Percentiles rank a stretch among this genome's conserved stretches.
Conservation (phyloP, 2,888 invertebrate species). For the Trachelus stipa region DNA sequence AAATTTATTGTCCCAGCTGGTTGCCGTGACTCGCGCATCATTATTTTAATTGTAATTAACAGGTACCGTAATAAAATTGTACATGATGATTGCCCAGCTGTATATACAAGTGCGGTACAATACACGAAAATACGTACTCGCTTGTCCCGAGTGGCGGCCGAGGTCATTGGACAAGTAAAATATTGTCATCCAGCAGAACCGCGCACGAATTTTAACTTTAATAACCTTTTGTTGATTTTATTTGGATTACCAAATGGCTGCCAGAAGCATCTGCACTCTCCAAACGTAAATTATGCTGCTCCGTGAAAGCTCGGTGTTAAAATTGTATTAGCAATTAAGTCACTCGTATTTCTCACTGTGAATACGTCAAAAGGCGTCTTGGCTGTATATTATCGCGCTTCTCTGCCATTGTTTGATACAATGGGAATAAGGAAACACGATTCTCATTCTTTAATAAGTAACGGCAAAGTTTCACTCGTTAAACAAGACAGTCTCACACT, state of each 20-base stretch:
- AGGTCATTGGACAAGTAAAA: neutral
- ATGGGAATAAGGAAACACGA: neutral
- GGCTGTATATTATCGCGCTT: neutral
- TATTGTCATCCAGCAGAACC: neutral
- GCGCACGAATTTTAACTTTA: neutral
- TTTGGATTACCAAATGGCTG: neutral
- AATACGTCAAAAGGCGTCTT: neutral
- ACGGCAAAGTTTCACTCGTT: neutral
- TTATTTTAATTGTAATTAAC: neutral
- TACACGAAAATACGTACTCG: neutral
- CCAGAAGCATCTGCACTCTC: neutral
- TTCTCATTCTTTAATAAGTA: neutral
- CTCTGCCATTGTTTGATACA: neutral
- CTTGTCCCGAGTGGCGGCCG: neutral
- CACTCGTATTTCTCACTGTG: neutral
- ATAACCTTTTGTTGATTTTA: neutral
- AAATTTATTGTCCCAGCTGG: neutral
- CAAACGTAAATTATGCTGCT: neutral
- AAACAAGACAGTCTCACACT: neutral
- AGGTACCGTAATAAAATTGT: neutral
- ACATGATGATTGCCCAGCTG: neutral
- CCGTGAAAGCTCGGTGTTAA: neutral
- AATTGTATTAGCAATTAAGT: neutral
- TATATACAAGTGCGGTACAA: neutral
- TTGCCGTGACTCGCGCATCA: neutral